Base-by-base conservation (phyloP, 2,888 invertebrate species). In the Papilio elwesi region DNA sequence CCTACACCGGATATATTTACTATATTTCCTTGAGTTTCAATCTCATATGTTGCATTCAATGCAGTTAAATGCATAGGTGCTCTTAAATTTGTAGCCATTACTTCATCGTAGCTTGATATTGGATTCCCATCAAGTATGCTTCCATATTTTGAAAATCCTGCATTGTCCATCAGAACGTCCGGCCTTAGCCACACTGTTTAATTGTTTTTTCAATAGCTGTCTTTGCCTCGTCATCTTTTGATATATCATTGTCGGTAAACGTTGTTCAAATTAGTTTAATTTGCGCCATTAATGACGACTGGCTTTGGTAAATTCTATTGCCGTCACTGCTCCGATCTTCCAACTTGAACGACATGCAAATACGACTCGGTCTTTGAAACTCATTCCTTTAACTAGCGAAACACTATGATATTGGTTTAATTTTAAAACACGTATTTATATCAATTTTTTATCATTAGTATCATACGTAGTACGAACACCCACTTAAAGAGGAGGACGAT, bases 291-390 rank as follows among this genome's bases (percentile, higher is more conserved):
- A 83, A 94, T 95, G 15, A 94, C 92, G 9, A 15, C 52, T 10
- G n/a, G 7, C 52, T 52, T 94, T 92, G 0, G 95, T 94, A 76
- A 97, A 95, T 55, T 94, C 89, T 0, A 94, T 77, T 0, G 96
- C 96, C 0, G 95, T 94, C 0, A 94, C 95, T 0, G 95, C 95
- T 6, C 96, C 96, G 63, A 96, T 96, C 0, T 96, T 96, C 6
- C 95, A 95, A 81, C 95, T 95, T 0, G 95, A 95, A 9, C 96
- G 96, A 2, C 94, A 94, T 43, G 94, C 87, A 26, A 94, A 81
- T 5, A 93, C 87, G 1, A 94, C 91, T 87, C 94, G 94, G 15
- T 90, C 90, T 53, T 68, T 49, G 53, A 78, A 77, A 68, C 74
- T 76, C 77, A 77, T 78, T 62, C n/a, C n/a, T n/a, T n/a, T n/a